Conservation (phyloP, 2,888 invertebrate genomes). For the Epinotia nisella region DNA sequence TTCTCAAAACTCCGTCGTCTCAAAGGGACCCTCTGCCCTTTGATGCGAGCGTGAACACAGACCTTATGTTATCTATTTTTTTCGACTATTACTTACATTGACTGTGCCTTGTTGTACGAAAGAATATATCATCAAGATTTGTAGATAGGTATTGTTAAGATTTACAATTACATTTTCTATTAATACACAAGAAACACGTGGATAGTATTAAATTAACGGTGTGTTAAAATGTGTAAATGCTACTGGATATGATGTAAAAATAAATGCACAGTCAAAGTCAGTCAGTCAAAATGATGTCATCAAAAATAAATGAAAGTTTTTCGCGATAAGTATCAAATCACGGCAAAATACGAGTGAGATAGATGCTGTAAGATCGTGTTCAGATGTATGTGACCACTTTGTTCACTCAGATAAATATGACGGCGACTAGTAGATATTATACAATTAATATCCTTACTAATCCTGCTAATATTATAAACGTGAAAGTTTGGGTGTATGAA, state of each 20-base stretch:
- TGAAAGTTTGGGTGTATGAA: no score
- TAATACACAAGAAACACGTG: slow-evolving; percentile 17
- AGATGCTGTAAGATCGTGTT: not conserved
- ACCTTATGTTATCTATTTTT: slow-evolving; percentile 30
- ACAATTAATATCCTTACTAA: no score
- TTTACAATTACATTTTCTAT: slow-evolving; percentile 1
- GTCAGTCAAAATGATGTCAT: no score
- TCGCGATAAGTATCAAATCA: no score
- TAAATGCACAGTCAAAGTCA: no score
- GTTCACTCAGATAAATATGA: no score
- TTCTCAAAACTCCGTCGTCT: slow-evolving; percentile 30
- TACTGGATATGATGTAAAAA: no score
- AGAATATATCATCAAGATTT: slow-evolving; percentile 30
- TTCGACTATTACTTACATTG: not conserved
- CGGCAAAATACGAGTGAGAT: no score
- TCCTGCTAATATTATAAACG: no score
- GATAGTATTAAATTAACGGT: slow-evolving; percentile 20
- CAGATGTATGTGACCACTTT: not conserved
- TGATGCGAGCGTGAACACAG: slow-evolving; percentile 31
- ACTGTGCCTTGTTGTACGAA: slow-evolving; percentile 13
- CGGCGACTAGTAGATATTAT: no score
- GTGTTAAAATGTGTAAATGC: not conserved
- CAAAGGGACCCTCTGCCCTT: slow-evolving; percentile 32
- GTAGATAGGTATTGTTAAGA: slow-evolving; percentile 25
- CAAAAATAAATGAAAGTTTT: no score